phyloP scores from a whole-genome alignment of 1,140 invertebrate genomes.

The Zaprionus africanus region DNA sequence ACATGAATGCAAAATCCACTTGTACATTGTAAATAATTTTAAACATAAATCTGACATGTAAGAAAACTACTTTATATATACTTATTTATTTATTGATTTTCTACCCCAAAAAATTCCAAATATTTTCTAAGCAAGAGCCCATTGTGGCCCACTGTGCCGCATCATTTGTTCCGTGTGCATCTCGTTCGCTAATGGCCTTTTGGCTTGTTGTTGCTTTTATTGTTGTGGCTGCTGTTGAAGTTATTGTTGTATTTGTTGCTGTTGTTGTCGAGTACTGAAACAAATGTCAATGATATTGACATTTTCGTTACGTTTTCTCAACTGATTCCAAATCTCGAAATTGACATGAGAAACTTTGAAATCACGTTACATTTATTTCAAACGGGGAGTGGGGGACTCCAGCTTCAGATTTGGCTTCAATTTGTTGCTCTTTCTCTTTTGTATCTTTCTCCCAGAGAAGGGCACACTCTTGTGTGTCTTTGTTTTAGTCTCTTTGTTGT shows the following conservation, averaged over 20 bases:
- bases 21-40: too few relatives aligned
- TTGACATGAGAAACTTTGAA: constrained; percentile 75
- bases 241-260: constrained; percentile 16
- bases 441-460: constrained; percentile 19
- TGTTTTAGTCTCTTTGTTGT: constrained; percentile 5
- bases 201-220: constrained; percentile 30
- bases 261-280: constrained; percentile 40
- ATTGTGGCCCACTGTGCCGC: constrained; percentile 10
- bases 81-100: too few relatives aligned
- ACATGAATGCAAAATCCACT: too few relatives aligned
- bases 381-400: neutral
- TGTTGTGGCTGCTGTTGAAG: constrained; percentile 7
- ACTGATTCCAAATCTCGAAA: constrained; percentile 66
- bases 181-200: constrained; percentile 60
- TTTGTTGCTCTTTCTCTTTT: constrained; percentile 14
- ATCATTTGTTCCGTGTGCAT: constrained; percentile 57
- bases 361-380: constrained; percentile 55
- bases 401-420: constrained; percentile 27
- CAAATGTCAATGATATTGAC: constrained; percentile 80
- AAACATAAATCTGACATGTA: too few relatives aligned
- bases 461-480: constrained; percentile 38
- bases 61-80: too few relatives aligned
- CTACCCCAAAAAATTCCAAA: neutral
- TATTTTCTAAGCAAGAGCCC: neutral
- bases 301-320: constrained; percentile 65